Evolutionary conservation across 2,888 invertebrate genomes (phyloP).

Genomic region (Pachymerium ferrugineum): DNA sequence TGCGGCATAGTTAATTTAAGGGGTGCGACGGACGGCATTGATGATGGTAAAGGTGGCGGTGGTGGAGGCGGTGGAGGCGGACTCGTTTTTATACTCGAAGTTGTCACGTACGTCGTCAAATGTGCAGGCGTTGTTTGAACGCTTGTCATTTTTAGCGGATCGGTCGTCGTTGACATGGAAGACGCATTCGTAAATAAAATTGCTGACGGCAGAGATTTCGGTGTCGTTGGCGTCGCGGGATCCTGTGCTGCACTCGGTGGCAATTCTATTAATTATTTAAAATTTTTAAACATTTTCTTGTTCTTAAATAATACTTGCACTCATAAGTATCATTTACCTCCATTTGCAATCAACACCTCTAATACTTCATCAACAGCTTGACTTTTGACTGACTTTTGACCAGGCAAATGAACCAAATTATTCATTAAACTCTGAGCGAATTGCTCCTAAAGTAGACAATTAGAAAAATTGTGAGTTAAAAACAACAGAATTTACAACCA

Average conservation of each 20-base stretch:
- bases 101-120: not conserved
- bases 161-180: conserved; percentile 31
- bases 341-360: conserved; percentile 87
- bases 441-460: conserved; percentile 28
- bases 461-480: not conserved
- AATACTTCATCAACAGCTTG: conserved; percentile 86
- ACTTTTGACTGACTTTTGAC: conserved; percentile 54
- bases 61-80: conserved; percentile 46
- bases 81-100: not conserved
- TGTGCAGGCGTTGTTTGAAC: not conserved
- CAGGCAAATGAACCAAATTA: conserved; percentile 31
- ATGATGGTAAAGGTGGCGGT: conserved; percentile 48
- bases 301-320: not conserved
- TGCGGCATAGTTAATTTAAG: not conserved
- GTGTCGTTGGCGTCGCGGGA: conserved; percentile 56
- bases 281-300: not conserved
- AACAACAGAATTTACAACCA: not conserved
- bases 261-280: conserved; percentile 56
- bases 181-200: conserved; percentile 46
- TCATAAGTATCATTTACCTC: conserved; percentile 49
- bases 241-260: conserved; percentile 80
- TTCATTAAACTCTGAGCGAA: conserved; percentile 34
- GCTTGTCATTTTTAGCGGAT: conserved; percentile 23
- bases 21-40: not conserved
- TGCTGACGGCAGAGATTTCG: conserved; percentile 47